Evolutionary conservation across 2,113 vertebrate genomes (phyloP).

Genomic region (Epinephelus fuscoguttatus): DNA sequence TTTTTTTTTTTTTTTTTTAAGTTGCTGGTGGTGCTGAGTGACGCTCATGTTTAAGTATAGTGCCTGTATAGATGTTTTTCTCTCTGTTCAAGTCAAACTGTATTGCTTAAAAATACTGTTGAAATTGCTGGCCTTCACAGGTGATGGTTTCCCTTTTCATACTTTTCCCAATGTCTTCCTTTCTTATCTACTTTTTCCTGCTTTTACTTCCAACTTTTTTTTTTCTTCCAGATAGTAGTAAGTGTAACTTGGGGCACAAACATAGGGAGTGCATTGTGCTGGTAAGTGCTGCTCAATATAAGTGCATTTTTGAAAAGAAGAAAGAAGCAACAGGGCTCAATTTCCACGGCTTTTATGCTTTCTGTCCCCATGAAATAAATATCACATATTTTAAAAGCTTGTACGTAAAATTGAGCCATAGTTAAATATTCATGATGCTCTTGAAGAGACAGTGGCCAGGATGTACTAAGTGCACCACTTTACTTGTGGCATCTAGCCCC

Average conservation of each 20-base stretch:
- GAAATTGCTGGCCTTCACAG: conserved; percentile 27
- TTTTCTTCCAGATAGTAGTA: conserved; percentile 16
- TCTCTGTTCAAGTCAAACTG: conserved; percentile 16
- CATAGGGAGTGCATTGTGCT: conserved; percentile 68
- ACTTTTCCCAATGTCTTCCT: conserved; percentile 10
- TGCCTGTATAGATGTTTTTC: conserved; percentile 11
- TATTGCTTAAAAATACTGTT: conserved; percentile 13
- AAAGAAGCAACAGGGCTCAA: conserved; percentile 66
- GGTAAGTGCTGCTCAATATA: conserved; percentile 70
- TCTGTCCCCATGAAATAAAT: conserved; percentile 87
- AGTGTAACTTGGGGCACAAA: conserved; percentile 56
- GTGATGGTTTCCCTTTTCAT: conserved; percentile 34
- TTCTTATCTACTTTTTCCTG: conserved; percentile 31
- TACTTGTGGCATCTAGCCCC: conserved; percentile 66
- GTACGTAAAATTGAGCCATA: conserved; percentile 73
- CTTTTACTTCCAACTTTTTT: conserved; percentile 17
- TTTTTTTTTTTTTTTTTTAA: not conserved
- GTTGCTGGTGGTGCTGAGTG: conserved; percentile 19
- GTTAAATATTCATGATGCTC: conserved; percentile 83
- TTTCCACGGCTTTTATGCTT: conserved; percentile 76
- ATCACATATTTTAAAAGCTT: conserved; percentile 84
- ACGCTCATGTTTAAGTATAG: conserved; percentile 19
- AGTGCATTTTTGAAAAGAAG: conserved; percentile 62
- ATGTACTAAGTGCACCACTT: conserved; percentile 76
- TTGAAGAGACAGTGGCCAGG: conserved; percentile 65